Percentiles rank a stretch among this genome's conserved stretches.
phyloP scores from a whole-genome alignment of 1,140 invertebrate species.

The Anoplolepis gracilipes region DNA sequence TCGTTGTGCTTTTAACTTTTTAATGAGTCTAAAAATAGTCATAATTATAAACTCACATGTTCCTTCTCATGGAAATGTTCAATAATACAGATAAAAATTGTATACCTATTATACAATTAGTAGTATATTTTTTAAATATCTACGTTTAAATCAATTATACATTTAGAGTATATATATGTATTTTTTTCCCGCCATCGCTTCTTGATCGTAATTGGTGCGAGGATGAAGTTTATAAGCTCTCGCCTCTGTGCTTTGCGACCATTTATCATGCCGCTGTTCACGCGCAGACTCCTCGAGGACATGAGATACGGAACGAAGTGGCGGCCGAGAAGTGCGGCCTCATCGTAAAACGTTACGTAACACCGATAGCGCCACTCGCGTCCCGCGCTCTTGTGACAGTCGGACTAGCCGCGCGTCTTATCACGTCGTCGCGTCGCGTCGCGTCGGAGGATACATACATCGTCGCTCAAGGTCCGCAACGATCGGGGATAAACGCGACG shows the following conservation, averaged over 20 bases:
- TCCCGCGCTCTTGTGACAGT: neutral
- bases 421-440: neutral
- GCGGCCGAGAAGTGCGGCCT: slow-evolving; percentile 9
- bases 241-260: neutral
- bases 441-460: neutral
- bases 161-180: too few species aligned
- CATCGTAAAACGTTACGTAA: slow-evolving; percentile 53
- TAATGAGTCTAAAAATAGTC: neutral
- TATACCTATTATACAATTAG: too few species aligned
- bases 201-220: too few species aligned
- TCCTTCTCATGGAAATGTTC: neutral
- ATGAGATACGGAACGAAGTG: neutral
- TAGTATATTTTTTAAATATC: too few species aligned
- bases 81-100: too few species aligned
- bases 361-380: slow-evolving; percentile 36
- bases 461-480: slow-evolving; percentile 28
- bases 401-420: neutral
- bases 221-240: too few species aligned
- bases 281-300: neutral
- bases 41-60: neutral
- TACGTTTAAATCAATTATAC: too few species aligned
- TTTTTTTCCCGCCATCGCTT: too few species aligned
- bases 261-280: neutral
- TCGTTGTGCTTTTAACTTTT: neutral
- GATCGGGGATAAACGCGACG: neutral